These are phyloP conservation scores for Florisuga fusca DNA, from an alignment of 2,797 vertebrate species.

Conservation along the genomic window DNA sequence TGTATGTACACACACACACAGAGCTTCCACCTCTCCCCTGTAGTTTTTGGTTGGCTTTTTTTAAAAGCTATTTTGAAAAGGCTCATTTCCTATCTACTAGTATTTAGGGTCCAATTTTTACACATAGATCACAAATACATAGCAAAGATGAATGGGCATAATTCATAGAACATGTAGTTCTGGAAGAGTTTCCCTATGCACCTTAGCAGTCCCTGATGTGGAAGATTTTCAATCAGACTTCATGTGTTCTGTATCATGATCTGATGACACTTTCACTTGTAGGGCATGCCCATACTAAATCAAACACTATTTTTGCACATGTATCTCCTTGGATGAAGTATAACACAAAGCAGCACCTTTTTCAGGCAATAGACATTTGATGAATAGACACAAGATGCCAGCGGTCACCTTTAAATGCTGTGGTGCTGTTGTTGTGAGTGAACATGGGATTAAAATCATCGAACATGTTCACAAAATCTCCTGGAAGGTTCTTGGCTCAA, in stretches of 20 bases:
- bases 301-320: not conserved
- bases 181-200: not conserved
- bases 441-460: not conserved
- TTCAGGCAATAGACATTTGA: not conserved
- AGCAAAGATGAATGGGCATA: not conserved
- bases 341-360: not conserved
- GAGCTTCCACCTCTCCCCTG: too few relatives aligned
- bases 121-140: not conserved
- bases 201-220: not conserved
- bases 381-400: not conserved
- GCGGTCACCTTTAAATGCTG: not conserved
- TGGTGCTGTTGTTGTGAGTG: not conserved
- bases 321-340: not conserved
- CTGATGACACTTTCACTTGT: not conserved
- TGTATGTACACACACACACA: accelerated
- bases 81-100: not conserved
- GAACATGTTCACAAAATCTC: accelerated
- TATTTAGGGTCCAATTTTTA: not conserved
- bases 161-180: not conserved
- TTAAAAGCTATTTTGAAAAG: not conserved
- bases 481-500: not conserved
- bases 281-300: not conserved
- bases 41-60: not conserved
- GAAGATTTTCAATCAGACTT: not conserved
- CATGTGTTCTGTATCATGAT: not conserved